These are phyloP conservation scores for Poecile montanus DNA, from an alignment of 2,797 vertebrate genomes.

Conservation along the genomic window DNA sequence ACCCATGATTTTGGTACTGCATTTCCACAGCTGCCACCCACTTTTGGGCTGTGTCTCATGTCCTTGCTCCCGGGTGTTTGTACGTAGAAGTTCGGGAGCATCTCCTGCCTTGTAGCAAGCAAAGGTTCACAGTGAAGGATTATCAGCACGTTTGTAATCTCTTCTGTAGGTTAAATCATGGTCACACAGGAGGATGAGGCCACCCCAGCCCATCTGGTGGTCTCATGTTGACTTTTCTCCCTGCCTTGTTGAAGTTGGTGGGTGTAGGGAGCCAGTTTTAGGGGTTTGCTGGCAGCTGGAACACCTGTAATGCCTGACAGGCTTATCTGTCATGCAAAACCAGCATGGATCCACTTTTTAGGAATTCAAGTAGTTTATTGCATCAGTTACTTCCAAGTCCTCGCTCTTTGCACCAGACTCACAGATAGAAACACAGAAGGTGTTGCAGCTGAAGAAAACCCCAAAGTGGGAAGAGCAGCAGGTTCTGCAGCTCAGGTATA, in stretches of 20 bases:
- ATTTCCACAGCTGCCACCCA: background rate
- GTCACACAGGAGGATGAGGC: background rate
- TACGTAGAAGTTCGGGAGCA: background rate
- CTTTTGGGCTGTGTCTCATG: accelerated
- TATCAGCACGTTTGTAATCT: background rate
- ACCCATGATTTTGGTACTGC: accelerated
- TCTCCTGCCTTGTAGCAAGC: background rate
- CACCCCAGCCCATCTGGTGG: accelerated
- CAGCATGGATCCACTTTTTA: background rate
- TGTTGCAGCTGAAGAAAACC: background rate
- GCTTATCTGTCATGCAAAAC: background rate
- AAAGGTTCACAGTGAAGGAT: background rate
- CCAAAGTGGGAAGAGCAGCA: background rate
- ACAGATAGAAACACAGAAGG: background rate
- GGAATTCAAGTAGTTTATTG: background rate
- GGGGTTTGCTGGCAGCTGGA: background rate
- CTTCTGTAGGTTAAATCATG: background rate
- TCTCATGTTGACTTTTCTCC: background rate
- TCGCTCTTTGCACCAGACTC: background rate
- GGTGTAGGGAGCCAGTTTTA: background rate
- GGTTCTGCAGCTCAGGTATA: background rate
- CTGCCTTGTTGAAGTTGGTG: background rate
- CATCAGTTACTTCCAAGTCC: background rate
- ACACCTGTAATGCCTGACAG: background rate
- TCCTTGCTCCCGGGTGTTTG: background rate